These are phyloP conservation scores for Opisthograptis luteolata DNA, from an alignment of 2,888 invertebrate species.

Conservation along the genomic window DNA sequence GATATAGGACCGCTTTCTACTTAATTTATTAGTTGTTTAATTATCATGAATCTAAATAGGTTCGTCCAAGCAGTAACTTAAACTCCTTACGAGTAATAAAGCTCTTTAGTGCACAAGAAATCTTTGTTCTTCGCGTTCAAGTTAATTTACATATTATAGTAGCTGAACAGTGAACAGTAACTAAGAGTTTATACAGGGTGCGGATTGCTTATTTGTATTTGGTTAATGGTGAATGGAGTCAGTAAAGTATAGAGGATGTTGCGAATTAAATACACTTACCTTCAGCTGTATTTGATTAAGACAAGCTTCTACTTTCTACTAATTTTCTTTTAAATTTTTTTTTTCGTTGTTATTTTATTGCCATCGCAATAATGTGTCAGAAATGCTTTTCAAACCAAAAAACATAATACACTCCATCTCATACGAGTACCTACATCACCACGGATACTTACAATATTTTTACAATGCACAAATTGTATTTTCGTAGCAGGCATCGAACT, in stretches of 20 bases:
- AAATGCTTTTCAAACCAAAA: too few relatives aligned
- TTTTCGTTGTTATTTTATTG: too few relatives aligned
- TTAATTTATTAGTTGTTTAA: not conserved
- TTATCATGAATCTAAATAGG: not conserved
- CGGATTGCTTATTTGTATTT: conserved; percentile 6
- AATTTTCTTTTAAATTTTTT: too few relatives aligned
- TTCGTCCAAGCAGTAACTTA: not conserved
- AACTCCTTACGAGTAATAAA: conserved; percentile 7
- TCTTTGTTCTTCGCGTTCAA: conserved; percentile 41
- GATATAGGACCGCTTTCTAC: too few relatives aligned
- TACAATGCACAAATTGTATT: too few relatives aligned
- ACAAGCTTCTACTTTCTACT: too few relatives aligned
- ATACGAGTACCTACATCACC: too few relatives aligned
- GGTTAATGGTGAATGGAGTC: not conserved
- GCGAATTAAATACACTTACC: not conserved
- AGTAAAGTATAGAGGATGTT: not conserved
- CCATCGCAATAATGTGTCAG: too few relatives aligned
- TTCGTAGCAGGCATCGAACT: too few relatives aligned
- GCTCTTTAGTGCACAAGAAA: conserved; percentile 35
- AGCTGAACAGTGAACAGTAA: too few relatives aligned
- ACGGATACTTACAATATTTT: too few relatives aligned
- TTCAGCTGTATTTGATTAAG: not conserved
- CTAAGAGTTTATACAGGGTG: conserved; percentile 13
- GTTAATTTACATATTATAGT: conserved; percentile 45
- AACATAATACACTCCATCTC: too few relatives aligned